Percentiles rank a stretch among this genome's conserved stretches.
phyloP scores from a whole-genome alignment of 2,888 invertebrate species.

The Eremobia ochroleuca region DNA sequence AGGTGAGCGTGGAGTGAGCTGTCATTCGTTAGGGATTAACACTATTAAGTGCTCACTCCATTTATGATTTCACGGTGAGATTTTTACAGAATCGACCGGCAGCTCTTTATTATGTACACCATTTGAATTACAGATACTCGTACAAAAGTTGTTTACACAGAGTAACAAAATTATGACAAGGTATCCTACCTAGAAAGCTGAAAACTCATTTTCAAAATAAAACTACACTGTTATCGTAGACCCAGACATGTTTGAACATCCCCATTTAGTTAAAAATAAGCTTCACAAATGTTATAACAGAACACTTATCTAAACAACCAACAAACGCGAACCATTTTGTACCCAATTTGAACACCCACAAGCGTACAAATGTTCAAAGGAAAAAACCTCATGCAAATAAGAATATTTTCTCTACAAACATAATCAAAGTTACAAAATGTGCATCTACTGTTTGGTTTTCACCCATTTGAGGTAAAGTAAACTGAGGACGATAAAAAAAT shows the following conservation, averaged over 20 bases:
- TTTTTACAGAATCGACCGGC: too few species aligned
- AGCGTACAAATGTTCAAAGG: conserved; percentile 15
- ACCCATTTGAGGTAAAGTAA: conserved; percentile 45
- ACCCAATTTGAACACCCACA: conserved; percentile 23
- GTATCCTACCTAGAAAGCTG: neutral
- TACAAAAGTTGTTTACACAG: neutral
- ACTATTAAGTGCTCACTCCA: too few species aligned
- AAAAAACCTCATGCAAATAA: conserved; percentile 46
- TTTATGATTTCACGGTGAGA: too few species aligned
- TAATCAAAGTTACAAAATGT: conserved; percentile 58
- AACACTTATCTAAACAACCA: conserved; percentile 18
- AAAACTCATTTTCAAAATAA: neutral
- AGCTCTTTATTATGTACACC: too few species aligned
- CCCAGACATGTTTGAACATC: neutral
- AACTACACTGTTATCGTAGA: neutral
- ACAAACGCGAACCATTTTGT: conserved; percentile 25
- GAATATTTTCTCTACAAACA: conserved; percentile 52
- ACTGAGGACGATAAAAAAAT: conserved; percentile 63
- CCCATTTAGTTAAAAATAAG: neutral
- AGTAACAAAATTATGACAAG: too few species aligned
- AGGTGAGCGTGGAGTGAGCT: too few species aligned
- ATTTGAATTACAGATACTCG: too few species aligned
- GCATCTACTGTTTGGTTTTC: conserved; percentile 56
- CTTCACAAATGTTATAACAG: conserved; percentile 18
- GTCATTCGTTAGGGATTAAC: too few species aligned